phyloP scores from a whole-genome alignment of 1,140 invertebrate species.

The Frieseomelitta varia region DNA sequence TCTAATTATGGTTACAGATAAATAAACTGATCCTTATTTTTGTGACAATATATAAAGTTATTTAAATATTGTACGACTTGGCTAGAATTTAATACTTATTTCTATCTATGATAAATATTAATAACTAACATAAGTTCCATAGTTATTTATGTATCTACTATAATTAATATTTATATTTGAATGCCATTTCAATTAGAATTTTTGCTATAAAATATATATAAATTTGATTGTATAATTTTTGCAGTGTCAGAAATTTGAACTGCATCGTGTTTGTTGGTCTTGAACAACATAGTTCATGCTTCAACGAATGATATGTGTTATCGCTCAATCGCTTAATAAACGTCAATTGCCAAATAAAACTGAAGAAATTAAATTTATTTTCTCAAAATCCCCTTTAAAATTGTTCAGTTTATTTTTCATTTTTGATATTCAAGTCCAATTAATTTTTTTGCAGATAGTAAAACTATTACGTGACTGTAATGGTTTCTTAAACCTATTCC shows the following conservation, averaged over 20 bases:
- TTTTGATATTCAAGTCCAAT: neutral
- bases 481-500: neutral
- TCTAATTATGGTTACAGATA: neutral
- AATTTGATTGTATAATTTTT: neutral
- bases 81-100: neutral
- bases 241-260: neutral
- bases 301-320: neutral
- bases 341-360: neutral
- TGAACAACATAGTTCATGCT: conserved; percentile 16
- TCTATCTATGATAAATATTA: no score
- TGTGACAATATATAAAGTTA: neutral
- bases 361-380: neutral
- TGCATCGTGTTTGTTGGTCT: neutral
- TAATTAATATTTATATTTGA: neutral
- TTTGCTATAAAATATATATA: neutral
- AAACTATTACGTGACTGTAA: neutral
- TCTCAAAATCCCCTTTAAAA: neutral
- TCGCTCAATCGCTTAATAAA: neutral
- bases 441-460: neutral
- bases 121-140: neutral
- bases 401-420: neutral
- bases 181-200: neutral
- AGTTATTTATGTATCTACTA: neutral
- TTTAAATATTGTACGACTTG: neutral
- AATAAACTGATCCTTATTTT: neutral